Conservation (phyloP, 2,888 invertebrate species). For the Melanostoma scalare region DNA sequence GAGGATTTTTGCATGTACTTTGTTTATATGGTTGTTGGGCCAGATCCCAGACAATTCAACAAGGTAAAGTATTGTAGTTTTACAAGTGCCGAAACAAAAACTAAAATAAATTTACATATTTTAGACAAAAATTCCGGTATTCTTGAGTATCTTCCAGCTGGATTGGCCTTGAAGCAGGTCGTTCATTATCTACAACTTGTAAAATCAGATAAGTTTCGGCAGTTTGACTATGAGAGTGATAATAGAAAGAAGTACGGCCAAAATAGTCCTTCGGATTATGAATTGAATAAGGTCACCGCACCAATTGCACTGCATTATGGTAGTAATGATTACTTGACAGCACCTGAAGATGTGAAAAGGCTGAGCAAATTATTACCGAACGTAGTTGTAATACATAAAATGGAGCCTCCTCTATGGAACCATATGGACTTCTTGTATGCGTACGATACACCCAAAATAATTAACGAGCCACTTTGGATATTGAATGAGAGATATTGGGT, state of each 20-base stretch:
- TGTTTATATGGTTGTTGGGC: slow-evolving; percentile 83
- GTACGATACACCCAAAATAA: slow-evolving; percentile 70
- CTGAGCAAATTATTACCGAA: slow-evolving; percentile 76
- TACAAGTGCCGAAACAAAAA: not conserved
- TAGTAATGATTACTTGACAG: slow-evolving; percentile 84
- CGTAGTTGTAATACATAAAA: slow-evolving; percentile 69
- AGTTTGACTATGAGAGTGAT: slow-evolving; percentile 83
- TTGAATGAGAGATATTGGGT: slow-evolving; percentile 65
- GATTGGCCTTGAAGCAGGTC: slow-evolving; percentile 83
- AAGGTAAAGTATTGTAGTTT: slow-evolving; percentile 77
- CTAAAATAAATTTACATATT: slow-evolving; percentile 61
- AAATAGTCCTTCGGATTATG: slow-evolving; percentile 81
- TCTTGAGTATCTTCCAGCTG: slow-evolving; percentile 85
- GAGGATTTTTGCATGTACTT: slow-evolving; percentile 77
- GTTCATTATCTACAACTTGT: slow-evolving; percentile 83
- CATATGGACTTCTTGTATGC: slow-evolving; percentile 77
- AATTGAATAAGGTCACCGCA: slow-evolving; percentile 80
- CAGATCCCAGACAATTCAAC: slow-evolving; percentile 81
- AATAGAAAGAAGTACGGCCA: slow-evolving; percentile 83
- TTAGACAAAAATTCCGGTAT: slow-evolving; percentile 84
- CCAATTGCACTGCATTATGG: slow-evolving; percentile 83
- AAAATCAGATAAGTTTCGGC: slow-evolving; percentile 79
- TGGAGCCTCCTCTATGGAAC: slow-evolving; percentile 73
- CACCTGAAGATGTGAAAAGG: slow-evolving; percentile 77
- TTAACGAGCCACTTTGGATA: slow-evolving; percentile 75